These are phyloP conservation scores for Phocoena phocoena DNA, from an alignment of 2,113 vertebrate genomes.

Conservation along the genomic window DNA sequence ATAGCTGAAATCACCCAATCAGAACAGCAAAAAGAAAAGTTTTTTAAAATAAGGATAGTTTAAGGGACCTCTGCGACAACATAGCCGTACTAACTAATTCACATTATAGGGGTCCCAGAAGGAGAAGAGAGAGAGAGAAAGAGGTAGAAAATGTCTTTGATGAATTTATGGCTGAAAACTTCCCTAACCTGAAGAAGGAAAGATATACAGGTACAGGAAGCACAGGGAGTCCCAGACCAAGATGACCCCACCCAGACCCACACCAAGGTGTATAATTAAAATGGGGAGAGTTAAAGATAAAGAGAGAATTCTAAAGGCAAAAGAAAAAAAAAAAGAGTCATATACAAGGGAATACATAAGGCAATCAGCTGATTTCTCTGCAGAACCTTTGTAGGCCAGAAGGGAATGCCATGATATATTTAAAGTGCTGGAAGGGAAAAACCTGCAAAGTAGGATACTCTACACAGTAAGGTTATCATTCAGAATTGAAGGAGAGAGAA, in stretches of 20 bases:
- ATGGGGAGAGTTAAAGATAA: background rate
- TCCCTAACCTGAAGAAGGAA: too few relatives aligned
- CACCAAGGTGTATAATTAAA: background rate
- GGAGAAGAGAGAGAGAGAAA: too few relatives aligned
- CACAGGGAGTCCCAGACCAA: too few relatives aligned
- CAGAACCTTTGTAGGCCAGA: background rate
- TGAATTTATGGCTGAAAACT: too few relatives aligned
- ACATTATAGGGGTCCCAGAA: too few relatives aligned
- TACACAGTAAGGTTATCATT: background rate
- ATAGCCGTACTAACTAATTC: too few relatives aligned
- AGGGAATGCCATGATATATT: background rate
- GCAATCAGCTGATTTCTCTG: background rate
- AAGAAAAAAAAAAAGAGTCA: background rate
- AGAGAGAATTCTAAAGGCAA: background rate
- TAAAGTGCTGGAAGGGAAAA: background rate
- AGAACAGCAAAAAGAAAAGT: too few relatives aligned
- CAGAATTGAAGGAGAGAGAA: background rate
- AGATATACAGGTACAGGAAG: too few relatives aligned
- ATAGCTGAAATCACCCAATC: too few relatives aligned
- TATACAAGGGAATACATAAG: background rate
- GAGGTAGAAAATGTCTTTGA: too few relatives aligned
- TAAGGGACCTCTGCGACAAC: too few relatives aligned
- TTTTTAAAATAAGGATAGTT: too few relatives aligned
- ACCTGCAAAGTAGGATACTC: background rate
- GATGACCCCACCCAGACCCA: background rate